Evolutionary conservation across 2,113 vertebrate species (phyloP), one percentile per base, ranked within the genome.

Genomic region (Actenoides lindsayi): DNA sequence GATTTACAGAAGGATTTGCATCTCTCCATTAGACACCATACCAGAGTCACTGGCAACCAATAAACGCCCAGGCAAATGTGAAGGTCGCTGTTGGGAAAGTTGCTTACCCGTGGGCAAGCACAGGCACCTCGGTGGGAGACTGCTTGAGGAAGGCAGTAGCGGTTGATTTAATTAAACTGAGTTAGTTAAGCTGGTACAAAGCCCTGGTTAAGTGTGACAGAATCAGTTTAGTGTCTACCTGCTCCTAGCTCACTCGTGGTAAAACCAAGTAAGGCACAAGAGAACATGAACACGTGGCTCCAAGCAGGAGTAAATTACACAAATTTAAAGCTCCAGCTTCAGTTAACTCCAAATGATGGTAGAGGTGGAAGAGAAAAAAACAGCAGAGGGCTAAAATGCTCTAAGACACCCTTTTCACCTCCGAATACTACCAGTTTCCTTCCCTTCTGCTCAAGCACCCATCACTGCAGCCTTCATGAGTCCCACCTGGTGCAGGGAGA

Each of bases 161-260:
- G 20, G 37, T 86, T 89, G 46, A 93, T 90, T 92, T 81, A 90
- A 93, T 95, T 86, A 91, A 84, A 81, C 51, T 92, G 20, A 90
- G 75, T 89, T 57, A 67, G 56, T 90, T 89, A 90, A 88, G 35
- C 37, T 70, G 69, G 86, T 51, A 80, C 46, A 83, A 92, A 51
- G 33, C 41, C 46, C 56, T 64, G 31, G 31, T 96, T 94, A 91
- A 83, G 75, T 70, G 19, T 8, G 13, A 79, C 27, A 69, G 65
- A 94, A 88, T 88, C 62, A 82, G 54, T 93, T 96, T 83, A 79
- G 67, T 54, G 88, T 83, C 60, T 59, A 77, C 76, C 64, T 77
- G 71, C 13, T 92, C 46, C 79, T 92, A 93, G 89, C 8, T 86
- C 57, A 87, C 83, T 95, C 80, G 73, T 0, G 10, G 85, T 59